Percentiles rank a stretch among this genome's conserved stretches.
phyloP scores from a whole-genome alignment of 1,140 invertebrate genomes.

The Armadillidium nasatum region DNA sequence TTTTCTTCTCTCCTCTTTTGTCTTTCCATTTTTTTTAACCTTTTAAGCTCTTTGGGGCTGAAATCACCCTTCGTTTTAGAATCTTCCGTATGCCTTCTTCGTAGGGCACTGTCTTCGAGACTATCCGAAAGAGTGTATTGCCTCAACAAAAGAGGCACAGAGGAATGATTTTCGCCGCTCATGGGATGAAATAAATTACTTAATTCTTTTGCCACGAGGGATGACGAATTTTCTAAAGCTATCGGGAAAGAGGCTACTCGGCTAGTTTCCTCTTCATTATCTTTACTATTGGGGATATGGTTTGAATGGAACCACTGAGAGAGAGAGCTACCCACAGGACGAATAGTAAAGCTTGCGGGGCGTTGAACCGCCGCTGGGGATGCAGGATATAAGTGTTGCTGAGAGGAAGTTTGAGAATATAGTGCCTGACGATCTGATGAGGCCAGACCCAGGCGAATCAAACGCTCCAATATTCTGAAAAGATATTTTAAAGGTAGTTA shows the following conservation, averaged over 20 bases:
- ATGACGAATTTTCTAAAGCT: neutral
- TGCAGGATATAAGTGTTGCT: neutral
- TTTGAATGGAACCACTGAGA: neutral
- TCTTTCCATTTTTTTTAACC: slow-evolving; percentile 19
- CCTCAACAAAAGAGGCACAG: neutral
- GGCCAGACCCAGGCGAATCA: neutral
- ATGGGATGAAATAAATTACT: neutral
- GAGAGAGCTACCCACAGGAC: neutral
- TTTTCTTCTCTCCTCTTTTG: slow-evolving; percentile 25
- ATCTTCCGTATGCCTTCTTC: neutral
- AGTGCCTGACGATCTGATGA: neutral
- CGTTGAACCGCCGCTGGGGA: neutral
- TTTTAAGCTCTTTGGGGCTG: neutral
- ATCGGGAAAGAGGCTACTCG: neutral
- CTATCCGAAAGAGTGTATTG: neutral
- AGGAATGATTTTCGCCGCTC: neutral
- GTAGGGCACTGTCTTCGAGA: neutral
- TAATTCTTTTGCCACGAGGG: neutral
- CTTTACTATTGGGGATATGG: neutral
- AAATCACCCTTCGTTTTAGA: neutral
- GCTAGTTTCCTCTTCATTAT: neutral
- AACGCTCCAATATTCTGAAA: neutral
- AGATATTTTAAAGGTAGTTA: neutral
- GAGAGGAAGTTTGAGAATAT: neutral
- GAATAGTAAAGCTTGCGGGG: neutral